Percentiles rank a stretch among this genome's conserved stretches.
phyloP scores from a whole-genome alignment of 2,888 invertebrate genomes.

The Latheticus oryzae region DNA sequence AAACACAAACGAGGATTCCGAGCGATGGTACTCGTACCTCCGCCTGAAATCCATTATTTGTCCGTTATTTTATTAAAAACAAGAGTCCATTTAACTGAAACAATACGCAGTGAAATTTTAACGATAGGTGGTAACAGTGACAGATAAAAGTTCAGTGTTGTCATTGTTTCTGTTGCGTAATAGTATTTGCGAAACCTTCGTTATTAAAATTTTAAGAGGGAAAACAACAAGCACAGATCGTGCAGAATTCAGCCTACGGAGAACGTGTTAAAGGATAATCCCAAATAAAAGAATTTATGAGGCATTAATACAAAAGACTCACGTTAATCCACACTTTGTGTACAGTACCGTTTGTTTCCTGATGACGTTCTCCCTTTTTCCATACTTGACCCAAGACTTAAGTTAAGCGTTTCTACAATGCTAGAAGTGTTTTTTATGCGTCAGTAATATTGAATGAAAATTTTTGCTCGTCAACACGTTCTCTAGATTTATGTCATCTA shows the following conservation, averaged over 20 bases:
- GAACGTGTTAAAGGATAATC: conserved; percentile 30
- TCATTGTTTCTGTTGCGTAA: conserved; percentile 8
- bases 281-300: conserved; percentile 30
- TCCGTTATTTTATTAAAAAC: conserved; percentile 29
- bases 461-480: conserved; percentile 17
- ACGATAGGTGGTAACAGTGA: conserved; percentile 28
- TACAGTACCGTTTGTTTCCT: conserved; percentile 9
- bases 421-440: conserved; percentile 12
- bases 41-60: conserved; percentile 22
- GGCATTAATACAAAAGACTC: conserved; percentile 25
- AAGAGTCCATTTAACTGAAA: conserved; percentile 27
- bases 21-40: too few relatives aligned
- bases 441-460: conserved; percentile 14
- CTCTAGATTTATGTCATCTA: conserved; percentile 16
- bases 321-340: conserved; percentile 19
- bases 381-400: conserved; percentile 6
- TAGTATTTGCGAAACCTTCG: conserved; percentile 24
- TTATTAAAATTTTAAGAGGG: conserved; percentile 31
- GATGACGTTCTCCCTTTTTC: conserved; percentile 20
- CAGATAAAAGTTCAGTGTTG: conserved; percentile 28
- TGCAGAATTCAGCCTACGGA: conserved; percentile 14
- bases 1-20: conserved; percentile 16
- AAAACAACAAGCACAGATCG: conserved; percentile 24
- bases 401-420: conserved; percentile 7
- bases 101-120: conserved; percentile 24